Percentiles rank a stretch among this genome's conserved stretches.
Conservation (phyloP, 1,140 invertebrate genomes). For the Cyrtorhinus lividipennis region DNA sequence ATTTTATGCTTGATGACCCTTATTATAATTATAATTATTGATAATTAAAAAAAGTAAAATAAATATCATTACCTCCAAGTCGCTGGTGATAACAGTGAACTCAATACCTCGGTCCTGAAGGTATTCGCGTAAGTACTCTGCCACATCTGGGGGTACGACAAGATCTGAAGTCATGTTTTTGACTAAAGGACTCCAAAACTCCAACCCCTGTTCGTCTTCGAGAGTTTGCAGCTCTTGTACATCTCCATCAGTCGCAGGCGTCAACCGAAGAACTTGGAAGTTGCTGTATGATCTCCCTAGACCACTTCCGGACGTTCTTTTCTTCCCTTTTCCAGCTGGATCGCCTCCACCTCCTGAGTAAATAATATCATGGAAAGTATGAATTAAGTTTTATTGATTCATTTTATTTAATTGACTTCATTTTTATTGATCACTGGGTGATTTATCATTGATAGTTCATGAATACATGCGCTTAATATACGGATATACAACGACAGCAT, state of each 20-base stretch:
- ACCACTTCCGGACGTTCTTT: background rate
- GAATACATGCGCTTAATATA: no score
- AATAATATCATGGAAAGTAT: background rate
- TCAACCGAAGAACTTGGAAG: constrained; percentile 21
- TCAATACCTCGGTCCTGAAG: constrained; percentile 45
- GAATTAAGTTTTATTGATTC: background rate
- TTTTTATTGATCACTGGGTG: no score
- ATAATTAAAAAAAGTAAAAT: no score
- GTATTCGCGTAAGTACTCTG: constrained; percentile 44
- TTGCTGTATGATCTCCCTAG: constrained; percentile 19
- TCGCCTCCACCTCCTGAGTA: background rate
- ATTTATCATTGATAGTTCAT: no score
- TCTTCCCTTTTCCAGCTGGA: constrained; percentile 1
- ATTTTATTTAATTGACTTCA: no score
- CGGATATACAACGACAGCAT: no score
- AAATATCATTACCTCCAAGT: constrained; percentile 55
- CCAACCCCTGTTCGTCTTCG: constrained; percentile 32
- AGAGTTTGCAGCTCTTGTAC: constrained; percentile 26
- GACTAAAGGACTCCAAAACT: constrained; percentile 39
- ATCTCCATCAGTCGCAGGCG: constrained; percentile 17
- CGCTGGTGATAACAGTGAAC: constrained; percentile 51
- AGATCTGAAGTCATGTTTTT: constrained; percentile 50
- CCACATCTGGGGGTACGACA: constrained; percentile 47
- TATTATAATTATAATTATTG: no score
- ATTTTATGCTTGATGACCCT: no score